Base-by-base conservation (phyloP, 92 coral and sea anemone genomes). In the Parazoanthus atlanticus region DNA sequence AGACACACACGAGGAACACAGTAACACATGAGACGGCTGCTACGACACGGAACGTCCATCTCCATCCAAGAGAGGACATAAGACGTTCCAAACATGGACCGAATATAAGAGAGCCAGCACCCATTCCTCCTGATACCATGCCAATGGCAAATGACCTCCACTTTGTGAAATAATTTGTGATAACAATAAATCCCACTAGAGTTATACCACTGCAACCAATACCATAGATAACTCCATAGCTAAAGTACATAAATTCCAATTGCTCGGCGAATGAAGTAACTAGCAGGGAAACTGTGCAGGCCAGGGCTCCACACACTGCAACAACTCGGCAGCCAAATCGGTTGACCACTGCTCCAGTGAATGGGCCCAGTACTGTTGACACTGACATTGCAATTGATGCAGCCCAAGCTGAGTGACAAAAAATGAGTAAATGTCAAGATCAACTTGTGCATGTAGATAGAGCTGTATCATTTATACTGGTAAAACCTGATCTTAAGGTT, bases 81-180 rank as follows among this genome's bases (percentile, higher is more conserved):
- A 94, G 76, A 16, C 61, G 66, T 76, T 94, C 94, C 41, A 81
- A 87, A 28, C 89, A 41, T 2, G 98, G 95, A 3, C 94, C 94
- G 1, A 89, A 41, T 34, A 66, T 82, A 67, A 94, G 78, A 30
- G 91, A 41, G 1, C 95, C 95, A 31, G 83, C 74, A 28, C 97
- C 93, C 65, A 92, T 76, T n/a, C 95, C 93, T 28, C 94, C 86
- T 0, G 93, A 90, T 16, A 89, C 46, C 43, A 94, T 87, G 7
- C 95, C 97, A 36, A 92, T 86, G 83, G 97, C 97, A 56, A 93
- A 52, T 17, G 95, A 81, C 11, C 86, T 90, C 78, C 87, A 82
- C 75, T 88, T 93, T 15, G 77, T 85, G 78, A 94, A 94, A 79
- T 89, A 94, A 78, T 75, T 87, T n/a, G 92, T 85, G 0, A 79